Percentiles rank a stretch among this genome's conserved stretches.
phyloP scores from a whole-genome alignment of 2,797 vertebrate species.

The Hapalemur alaotrensis region DNA sequence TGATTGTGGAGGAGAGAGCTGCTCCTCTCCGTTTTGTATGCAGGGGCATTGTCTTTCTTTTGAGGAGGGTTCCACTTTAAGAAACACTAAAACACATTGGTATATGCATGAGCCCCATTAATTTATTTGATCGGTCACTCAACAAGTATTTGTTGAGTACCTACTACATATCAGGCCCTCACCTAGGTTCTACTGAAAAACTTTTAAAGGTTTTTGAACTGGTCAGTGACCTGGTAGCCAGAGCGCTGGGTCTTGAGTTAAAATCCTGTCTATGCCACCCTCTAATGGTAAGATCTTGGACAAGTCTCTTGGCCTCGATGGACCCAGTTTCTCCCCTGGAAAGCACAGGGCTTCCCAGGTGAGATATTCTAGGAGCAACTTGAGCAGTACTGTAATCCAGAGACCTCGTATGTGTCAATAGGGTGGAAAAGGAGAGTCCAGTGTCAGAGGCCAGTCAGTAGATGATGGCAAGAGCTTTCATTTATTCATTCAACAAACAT shows the following conservation, averaged over 20 bases:
- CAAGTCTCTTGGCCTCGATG: neutral
- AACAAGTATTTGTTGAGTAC: neutral
- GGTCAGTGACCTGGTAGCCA: neutral
- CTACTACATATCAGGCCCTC: neutral
- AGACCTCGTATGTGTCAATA: neutral
- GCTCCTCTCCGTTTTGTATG: neutral
- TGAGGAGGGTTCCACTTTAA: neutral
- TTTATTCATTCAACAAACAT: neutral
- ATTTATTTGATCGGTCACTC: neutral
- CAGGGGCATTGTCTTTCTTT: neutral
- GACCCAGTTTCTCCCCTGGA: neutral
- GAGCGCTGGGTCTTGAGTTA: neutral
- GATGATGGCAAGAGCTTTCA: neutral
- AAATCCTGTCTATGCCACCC: neutral
- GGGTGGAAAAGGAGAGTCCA: neutral
- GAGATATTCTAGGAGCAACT: neutral
- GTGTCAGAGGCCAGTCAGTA: neutral
- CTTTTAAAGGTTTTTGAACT: neutral
- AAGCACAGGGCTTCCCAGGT: neutral
- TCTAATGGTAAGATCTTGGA: neutral
- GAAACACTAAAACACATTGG: neutral
- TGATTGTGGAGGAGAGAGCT: neutral
- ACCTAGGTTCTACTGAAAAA: neutral
- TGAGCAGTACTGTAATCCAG: neutral
- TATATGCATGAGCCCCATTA: neutral